Base-by-base conservation (phyloP, 2,888 invertebrate genomes). In the Hydraecia micacea region DNA sequence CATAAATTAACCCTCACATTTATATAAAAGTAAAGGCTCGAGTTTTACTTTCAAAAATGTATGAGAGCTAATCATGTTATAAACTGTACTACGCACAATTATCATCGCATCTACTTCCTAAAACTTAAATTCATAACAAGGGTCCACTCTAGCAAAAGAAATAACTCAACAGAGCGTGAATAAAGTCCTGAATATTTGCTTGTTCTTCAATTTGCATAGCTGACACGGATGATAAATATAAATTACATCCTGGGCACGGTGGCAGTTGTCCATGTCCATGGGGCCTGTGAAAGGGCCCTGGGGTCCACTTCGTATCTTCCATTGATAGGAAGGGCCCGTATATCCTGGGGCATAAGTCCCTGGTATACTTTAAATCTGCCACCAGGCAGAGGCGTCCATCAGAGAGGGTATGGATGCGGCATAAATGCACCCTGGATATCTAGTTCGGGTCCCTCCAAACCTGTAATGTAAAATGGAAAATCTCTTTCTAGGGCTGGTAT, bases 321-420 rank as follows among this genome's bases (percentile, higher is more conserved):
- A 25, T 69, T 69, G 15, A 69, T 25, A 15, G 25, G 9, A 32
- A 69, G 1, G 5, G 69, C 1, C 32, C 15, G 4, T 52, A 69
- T 52, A 18, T 69, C 25, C 25, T 25, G 32, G 2, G 69, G 69
- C 32, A 9, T 18, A 8, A 69, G 15, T 2, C 69, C 69, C 15
- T 49, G 69, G 15, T 36, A 69, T 9, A 69, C 49, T 3, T 5
- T 32, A 52, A 69, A 69, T 36, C 49, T 69, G 69, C 49, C 49
- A 0, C 9, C 15, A 32, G 69, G 69, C 69, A 69, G 49, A 9
- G 69, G 49, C 9, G 15, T 25, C 69, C 69, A 69, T 69, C 69
- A 52, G 32, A 69, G 69, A 18, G 69, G 69, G 25, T 32, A 69
- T 2, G 69, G 69, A 36, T 69, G 32, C 5, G 49, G 49, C 32